These are phyloP conservation scores for Amphibalanus amphitrite DNA, from an alignment of 1,140 invertebrate species.

Conservation along the genomic window DNA sequence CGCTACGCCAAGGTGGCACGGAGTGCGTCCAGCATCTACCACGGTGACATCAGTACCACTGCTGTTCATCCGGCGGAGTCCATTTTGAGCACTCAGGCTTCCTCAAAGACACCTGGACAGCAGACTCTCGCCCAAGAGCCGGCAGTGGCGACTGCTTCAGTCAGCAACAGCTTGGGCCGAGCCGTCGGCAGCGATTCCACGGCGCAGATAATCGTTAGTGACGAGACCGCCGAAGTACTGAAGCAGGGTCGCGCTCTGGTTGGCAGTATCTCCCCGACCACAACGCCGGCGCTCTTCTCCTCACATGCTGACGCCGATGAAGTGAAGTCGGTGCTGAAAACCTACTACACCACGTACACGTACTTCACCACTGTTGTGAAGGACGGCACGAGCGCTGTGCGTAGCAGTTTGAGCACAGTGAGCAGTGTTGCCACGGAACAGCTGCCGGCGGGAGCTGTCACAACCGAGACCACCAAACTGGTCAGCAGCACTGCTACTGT, in stretches of 20 bases:
- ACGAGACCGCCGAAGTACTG: background rate
- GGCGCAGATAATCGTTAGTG: background rate
- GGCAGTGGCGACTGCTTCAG: too few relatives aligned
- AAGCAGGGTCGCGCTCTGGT: background rate
- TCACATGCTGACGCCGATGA: constrained; percentile 13
- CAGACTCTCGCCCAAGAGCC: too few relatives aligned
- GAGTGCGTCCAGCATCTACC: constrained; percentile 30
- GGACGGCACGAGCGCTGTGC: constrained; percentile 34
- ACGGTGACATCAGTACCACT: background rate
- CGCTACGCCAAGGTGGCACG: constrained; percentile 35
- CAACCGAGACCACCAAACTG: constrained; percentile 41
- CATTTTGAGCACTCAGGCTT: background rate
- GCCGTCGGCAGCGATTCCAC: background rate
- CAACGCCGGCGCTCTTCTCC: constrained; percentile 2
- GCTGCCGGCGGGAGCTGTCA: constrained; percentile 29
- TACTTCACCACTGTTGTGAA: constrained; percentile 76
- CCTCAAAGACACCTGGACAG: background rate
- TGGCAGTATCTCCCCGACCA: background rate
- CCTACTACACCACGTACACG: constrained; percentile 72
- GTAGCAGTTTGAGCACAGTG: constrained; percentile 9
- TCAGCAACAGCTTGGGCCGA: background rate
- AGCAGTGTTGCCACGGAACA: constrained; percentile 7
- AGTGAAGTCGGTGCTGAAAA: constrained; percentile 39
- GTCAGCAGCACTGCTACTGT: background rate
- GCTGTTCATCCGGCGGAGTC: too few relatives aligned